These are phyloP conservation scores for Drosophila tripunctata DNA, from an alignment of 2,888 invertebrate genomes.

Conservation along the genomic window DNA sequence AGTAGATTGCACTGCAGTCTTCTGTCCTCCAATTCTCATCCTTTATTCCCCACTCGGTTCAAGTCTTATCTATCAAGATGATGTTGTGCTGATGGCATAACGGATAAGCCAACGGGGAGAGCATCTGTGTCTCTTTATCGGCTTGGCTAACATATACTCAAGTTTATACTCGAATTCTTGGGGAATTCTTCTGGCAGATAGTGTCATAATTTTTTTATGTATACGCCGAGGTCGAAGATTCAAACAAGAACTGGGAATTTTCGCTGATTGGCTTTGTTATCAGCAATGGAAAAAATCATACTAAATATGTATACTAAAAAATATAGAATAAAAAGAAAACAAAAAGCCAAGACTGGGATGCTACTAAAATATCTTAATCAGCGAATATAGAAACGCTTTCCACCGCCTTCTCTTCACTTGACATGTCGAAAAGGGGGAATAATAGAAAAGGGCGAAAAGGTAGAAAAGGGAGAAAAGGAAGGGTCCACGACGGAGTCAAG, in stretches of 20 bases:
- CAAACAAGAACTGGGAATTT: conserved; percentile 12
- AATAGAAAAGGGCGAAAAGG: neutral
- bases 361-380: conserved; percentile 71
- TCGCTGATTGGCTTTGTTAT: conserved; percentile 69
- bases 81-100: conserved; percentile 71
- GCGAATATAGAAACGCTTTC: conserved; percentile 22
- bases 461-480: conserved; percentile 5
- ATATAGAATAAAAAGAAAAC: conserved; percentile 15
- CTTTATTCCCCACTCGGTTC: conserved; percentile 5
- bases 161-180: conserved; percentile 1
- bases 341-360: conserved; percentile 26
- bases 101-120: conserved; percentile 63
- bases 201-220: conserved; percentile 79
- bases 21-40: neutral
- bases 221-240: conserved; percentile 14
- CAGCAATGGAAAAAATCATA: conserved; percentile 28
- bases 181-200: conserved; percentile 31
- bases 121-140: conserved; percentile 33
- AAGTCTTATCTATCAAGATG: conserved; percentile 70
- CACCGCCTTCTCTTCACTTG: neutral
- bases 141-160: conserved; percentile 48
- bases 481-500: conserved; percentile 20
- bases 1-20: too few species aligned
- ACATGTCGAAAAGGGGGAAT: neutral
- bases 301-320: conserved; percentile 8